These are phyloP conservation scores for Troides oblongomaculatus DNA, from an alignment of 2,888 invertebrate genomes.

Conservation along the genomic window DNA sequence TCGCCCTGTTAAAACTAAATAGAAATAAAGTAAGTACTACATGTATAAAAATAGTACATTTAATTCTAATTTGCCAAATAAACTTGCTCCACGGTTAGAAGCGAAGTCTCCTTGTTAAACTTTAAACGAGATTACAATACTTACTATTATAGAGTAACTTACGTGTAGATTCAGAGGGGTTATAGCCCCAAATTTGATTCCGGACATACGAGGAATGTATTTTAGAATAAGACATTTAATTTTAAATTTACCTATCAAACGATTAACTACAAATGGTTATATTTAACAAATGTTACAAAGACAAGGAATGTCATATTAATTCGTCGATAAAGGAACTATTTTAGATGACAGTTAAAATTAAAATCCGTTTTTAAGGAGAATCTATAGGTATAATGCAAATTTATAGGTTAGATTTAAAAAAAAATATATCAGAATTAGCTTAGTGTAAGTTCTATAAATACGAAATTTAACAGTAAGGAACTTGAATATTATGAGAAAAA, in stretches of 20 bases:
- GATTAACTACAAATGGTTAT: slow-evolving; percentile 1
- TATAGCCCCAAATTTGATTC: slow-evolving; percentile 72
- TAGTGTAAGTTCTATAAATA: too few relatives aligned
- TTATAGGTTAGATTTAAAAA: too few relatives aligned
- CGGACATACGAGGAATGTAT: slow-evolving; percentile 67
- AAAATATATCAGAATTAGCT: too few relatives aligned
- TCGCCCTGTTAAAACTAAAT: too few relatives aligned
- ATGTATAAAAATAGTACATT: too few relatives aligned
- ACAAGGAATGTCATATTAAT: slow-evolving; percentile 2
- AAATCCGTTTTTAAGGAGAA: too few relatives aligned
- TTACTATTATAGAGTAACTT: slow-evolving; percentile 41
- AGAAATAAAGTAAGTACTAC: too few relatives aligned
- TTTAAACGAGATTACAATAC: not conserved
- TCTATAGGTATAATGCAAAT: too few relatives aligned
- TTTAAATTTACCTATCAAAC: slow-evolving; percentile 14
- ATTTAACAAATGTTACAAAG: slow-evolving; percentile 1
- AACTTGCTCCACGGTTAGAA: not conserved
- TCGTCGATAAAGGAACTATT: not conserved
- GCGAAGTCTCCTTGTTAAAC: not conserved
- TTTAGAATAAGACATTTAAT: slow-evolving; percentile 64
- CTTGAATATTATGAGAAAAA: too few relatives aligned
- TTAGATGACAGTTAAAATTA: not conserved
- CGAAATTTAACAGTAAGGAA: too few relatives aligned
- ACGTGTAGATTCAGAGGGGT: slow-evolving; percentile 66
- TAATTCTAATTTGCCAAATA: not conserved